A percentile compares a stretch with the other conserved stretches of the same genome.
phyloP scores from a whole-genome alignment of 2,888 invertebrate genomes.

The Pharmacophagus antenor region DNA sequence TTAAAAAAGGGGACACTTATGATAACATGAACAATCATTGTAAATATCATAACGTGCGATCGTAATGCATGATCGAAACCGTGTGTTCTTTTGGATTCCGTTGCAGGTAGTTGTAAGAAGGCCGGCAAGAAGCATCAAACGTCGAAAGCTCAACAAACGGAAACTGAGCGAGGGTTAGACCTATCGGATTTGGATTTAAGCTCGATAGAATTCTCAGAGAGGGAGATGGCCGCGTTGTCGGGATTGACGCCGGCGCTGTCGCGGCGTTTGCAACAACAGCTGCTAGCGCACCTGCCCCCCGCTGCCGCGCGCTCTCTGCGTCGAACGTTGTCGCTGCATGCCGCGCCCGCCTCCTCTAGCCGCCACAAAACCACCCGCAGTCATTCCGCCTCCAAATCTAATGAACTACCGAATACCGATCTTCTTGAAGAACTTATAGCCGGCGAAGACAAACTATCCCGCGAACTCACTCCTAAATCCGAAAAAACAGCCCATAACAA shows the following conservation, averaged over 20 bases:
- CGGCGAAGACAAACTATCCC: conserved; percentile 21
- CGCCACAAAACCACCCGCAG: conserved; percentile 55
- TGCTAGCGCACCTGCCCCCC: conserved; percentile 85
- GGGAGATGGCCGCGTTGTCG: conserved; percentile 81
- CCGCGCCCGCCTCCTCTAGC: conserved; percentile 52
- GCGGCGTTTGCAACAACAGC: conserved; percentile 85
- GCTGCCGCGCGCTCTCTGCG: conserved; percentile 84
- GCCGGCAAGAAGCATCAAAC: conserved; percentile 61
- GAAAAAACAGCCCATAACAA: neutral
- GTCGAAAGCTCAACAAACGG: conserved; percentile 44
- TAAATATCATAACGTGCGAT: conserved; percentile 74
- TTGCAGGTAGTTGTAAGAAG: conserved; percentile 77
- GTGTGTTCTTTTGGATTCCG: conserved; percentile 75
- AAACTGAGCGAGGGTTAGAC: conserved; percentile 62
- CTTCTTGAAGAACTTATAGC: conserved; percentile 31
- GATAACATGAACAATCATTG: conserved; percentile 49
- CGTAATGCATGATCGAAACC: conserved; percentile 79
- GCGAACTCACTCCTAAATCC: conserved; percentile 4
- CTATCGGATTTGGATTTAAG: conserved; percentile 85
- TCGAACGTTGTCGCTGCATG: conserved; percentile 82
- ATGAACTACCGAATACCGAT: conserved; percentile 25
- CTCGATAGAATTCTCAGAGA: conserved; percentile 84
- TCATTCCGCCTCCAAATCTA: conserved; percentile 31
- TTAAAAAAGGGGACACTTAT: neutral
- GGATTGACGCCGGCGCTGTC: conserved; percentile 85